Percentiles rank a stretch among this genome's conserved stretches.
Conservation (phyloP, 2,113 vertebrate species). For the Salvelinus alpinus region DNA sequence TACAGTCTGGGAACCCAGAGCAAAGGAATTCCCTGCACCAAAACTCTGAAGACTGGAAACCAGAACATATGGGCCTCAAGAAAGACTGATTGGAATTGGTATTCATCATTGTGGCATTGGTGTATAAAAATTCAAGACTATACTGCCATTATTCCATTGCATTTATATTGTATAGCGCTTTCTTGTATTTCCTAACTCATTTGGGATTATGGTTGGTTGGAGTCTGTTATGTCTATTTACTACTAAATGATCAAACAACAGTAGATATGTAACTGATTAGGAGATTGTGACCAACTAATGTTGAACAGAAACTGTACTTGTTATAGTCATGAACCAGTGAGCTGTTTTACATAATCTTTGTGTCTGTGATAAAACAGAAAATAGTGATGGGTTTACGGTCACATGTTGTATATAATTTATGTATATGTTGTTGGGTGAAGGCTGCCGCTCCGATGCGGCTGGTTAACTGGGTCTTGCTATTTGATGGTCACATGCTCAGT, state of each 20-base stretch:
- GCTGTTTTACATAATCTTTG: not conserved
- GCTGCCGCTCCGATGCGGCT: not conserved
- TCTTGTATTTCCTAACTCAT: too few species aligned
- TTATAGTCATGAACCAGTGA: not conserved
- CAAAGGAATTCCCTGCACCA: not conserved
- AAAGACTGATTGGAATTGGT: not conserved
- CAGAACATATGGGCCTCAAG: not conserved
- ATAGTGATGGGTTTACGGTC: not conserved
- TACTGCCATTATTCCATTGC: too few species aligned
- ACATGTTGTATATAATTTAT: not conserved
- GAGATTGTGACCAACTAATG: not conserved
- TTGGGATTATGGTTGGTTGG: not conserved
- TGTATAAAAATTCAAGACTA: too few species aligned
- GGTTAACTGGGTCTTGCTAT: not conserved
- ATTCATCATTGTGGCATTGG: not conserved
- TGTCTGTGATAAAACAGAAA: not conserved
- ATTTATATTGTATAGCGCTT: too few species aligned
- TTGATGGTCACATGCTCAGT: constrained; percentile 12
- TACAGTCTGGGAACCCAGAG: too few species aligned
- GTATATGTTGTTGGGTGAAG: not conserved
- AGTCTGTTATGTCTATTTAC: not conserved
- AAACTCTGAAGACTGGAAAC: not conserved
- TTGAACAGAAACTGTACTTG: not conserved
- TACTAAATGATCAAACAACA: too few species aligned
- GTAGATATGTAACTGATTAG: not conserved